Conservation (phyloP, 2,888 invertebrate genomes). For the Herminia tarsipennalis region DNA sequence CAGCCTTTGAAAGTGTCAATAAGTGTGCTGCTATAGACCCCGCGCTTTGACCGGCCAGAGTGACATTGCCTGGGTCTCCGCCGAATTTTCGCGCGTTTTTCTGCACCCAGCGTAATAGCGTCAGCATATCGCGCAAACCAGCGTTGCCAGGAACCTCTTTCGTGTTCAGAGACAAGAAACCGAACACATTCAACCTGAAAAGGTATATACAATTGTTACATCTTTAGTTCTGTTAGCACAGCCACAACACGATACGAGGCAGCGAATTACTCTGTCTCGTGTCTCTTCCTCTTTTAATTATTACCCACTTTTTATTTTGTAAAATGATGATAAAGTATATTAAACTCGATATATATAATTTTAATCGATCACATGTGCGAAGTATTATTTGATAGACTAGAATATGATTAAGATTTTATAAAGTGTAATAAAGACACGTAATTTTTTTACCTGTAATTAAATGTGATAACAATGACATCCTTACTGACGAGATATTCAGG, state of each 20-base stretch:
- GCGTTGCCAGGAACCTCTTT: conserved; percentile 73
- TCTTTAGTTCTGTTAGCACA: not conserved
- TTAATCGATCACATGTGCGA: too few species aligned
- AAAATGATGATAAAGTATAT: too few species aligned
- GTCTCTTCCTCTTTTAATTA: too few species aligned
- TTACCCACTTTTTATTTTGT: too few species aligned
- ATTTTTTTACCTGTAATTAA: conserved; percentile 71
- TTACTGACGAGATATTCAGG: conserved; percentile 70
- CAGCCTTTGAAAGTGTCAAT: conserved; percentile 62
- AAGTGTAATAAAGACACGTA: not conserved
- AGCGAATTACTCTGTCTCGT: too few species aligned
- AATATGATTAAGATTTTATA: not conserved
- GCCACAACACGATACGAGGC: too few species aligned
- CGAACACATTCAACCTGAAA: conserved; percentile 74
- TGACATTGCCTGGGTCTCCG: conserved; percentile 71
- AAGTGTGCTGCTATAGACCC: conserved; percentile 67
- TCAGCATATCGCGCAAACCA: conserved; percentile 74
- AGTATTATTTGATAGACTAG: too few species aligned
- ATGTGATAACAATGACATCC: conserved; percentile 73
- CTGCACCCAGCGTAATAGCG: conserved; percentile 73
- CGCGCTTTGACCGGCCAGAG: conserved; percentile 76
- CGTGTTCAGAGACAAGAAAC: conserved; percentile 73
- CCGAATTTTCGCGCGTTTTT: conserved; percentile 69
- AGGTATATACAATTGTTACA: not conserved
- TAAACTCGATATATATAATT: too few species aligned